These are phyloP conservation scores for Sebastes matsubarae DNA, from an alignment of 2,797 vertebrate genomes.

Conservation along the genomic window DNA sequence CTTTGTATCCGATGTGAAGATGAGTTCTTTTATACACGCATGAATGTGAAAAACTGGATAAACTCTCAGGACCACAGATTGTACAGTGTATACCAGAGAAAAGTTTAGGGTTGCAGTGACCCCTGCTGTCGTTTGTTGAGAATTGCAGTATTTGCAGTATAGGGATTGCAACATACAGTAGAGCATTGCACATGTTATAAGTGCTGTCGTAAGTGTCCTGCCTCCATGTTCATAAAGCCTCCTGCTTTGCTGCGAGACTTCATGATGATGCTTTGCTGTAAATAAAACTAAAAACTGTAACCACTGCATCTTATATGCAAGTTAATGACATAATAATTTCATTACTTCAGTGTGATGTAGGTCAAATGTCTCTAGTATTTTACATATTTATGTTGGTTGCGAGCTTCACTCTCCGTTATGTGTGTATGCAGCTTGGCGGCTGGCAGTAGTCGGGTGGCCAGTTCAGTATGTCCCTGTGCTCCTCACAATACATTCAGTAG, in stretches of 20 bases:
- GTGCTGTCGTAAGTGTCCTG: background rate
- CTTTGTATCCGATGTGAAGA: slow-evolving; percentile 19
- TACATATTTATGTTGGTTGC: background rate
- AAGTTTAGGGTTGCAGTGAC: slow-evolving; percentile 47
- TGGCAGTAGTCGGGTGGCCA: background rate
- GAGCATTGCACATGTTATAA: background rate
- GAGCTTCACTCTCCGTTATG: background rate
- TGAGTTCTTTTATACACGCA: background rate
- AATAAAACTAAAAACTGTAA: background rate
- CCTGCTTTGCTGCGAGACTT: background rate
- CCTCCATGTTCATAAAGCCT: background rate
- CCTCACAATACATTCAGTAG: background rate
- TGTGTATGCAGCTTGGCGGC: background rate
- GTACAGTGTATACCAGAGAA: background rate
- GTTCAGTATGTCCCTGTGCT: background rate
- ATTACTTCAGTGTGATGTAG: background rate
- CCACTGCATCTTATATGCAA: background rate
- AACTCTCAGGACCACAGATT: background rate
- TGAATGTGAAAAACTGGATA: background rate
- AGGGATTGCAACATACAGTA: background rate
- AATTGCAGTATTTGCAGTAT: slow-evolving; percentile 2
- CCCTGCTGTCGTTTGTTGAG: slow-evolving; percentile 29
- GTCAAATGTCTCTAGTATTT: background rate
- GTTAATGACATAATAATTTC: background rate
- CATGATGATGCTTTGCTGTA: background rate